Evolutionary conservation across 2,797 vertebrate genomes (phyloP).

Genomic region (Paguma larvata): DNA sequence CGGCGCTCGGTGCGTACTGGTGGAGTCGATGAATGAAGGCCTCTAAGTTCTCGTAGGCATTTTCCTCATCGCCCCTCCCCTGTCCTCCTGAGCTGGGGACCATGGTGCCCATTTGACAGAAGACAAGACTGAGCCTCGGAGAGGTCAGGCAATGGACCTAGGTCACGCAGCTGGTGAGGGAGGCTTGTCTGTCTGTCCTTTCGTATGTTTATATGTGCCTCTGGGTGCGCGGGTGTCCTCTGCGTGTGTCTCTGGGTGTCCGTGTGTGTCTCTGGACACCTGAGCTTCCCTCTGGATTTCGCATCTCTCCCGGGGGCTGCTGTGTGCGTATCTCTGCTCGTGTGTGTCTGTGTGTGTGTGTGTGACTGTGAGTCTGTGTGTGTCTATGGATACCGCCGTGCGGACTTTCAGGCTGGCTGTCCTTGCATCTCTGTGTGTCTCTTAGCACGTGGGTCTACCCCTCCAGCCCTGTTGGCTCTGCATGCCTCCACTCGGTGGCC

Average conservation of each 20-base stretch:
- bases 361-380: not conserved
- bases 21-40: not conserved
- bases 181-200: not conserved
- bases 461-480: not conserved
- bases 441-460: not conserved
- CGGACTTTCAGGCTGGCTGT: not conserved
- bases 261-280: not conserved
- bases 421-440: not conserved
- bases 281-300: not conserved
- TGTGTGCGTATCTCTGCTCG: not conserved
- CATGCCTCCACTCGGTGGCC: not conserved
- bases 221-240: not conserved
- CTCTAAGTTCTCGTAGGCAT: not conserved
- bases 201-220: not conserved
- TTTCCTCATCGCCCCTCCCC: not conserved
- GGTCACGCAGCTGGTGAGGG: not conserved
- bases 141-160: not conserved
- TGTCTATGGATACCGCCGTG: not conserved
- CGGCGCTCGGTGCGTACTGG: accelerated
- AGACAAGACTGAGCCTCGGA: not conserved
- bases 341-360: not conserved
- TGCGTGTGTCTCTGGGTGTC: not conserved
- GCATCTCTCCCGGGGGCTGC: not conserved
- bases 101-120: not conserved
- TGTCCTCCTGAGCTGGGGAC: not conserved